Conservation (phyloP, 2,113 vertebrate species). For the Ceyx melanurus region DNA sequence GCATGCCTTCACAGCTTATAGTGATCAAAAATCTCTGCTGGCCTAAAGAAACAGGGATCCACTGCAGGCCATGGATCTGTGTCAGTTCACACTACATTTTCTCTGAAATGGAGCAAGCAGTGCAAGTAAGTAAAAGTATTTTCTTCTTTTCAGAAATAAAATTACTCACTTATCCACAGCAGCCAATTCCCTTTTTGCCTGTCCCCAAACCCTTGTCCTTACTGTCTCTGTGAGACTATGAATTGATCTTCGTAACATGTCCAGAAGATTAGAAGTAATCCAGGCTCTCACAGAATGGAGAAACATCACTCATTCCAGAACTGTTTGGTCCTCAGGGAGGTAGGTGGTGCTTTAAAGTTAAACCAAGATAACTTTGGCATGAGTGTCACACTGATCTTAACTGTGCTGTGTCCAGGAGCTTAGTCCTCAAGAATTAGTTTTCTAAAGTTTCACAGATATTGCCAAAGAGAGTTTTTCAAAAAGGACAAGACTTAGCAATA, state of each 20-base stretch:
- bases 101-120: not conserved
- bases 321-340: conserved; percentile 8
- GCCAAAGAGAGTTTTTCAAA: not conserved
- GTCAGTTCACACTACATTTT: not conserved
- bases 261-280: conserved; percentile 61
- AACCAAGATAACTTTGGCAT: conserved; percentile 15
- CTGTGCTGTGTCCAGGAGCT: not conserved
- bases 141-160: not conserved
- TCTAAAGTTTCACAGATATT: not conserved
- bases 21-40: not conserved
- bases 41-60: not conserved
- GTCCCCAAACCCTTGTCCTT: not conserved
- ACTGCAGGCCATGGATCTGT: not conserved
- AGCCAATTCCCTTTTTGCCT: not conserved
- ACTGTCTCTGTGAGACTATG: conserved; percentile 10
- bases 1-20: not conserved
- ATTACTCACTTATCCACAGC: not conserved
- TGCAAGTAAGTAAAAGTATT: not conserved
- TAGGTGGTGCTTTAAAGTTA: conserved; percentile 22
- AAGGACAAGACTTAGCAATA: not conserved
- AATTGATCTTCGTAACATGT: conserved; percentile 29
- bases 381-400: not conserved
- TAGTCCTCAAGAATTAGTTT: not conserved
- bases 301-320: not conserved
- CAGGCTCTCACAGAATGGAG: not conserved